A percentile compares a stretch with the other conserved stretches of the same genome.
Evolutionary conservation across 2,797 vertebrate genomes (phyloP).

Genomic region (Diceros bicornis): DNA sequence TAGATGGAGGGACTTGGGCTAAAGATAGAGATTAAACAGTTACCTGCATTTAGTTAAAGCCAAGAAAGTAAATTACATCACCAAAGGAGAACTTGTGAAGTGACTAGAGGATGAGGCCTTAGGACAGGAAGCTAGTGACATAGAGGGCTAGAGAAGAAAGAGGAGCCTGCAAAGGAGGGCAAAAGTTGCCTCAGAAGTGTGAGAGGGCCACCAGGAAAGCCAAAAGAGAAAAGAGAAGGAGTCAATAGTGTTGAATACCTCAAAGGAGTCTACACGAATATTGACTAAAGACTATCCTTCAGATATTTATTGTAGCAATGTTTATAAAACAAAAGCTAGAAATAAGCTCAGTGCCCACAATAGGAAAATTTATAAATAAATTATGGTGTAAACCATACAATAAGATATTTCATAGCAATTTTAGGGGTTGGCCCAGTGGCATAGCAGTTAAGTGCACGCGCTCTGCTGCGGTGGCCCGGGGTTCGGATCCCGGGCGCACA

Average conservation of each 20-base stretch:
- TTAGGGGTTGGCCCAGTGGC: not conserved
- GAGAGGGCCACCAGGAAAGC: not conserved
- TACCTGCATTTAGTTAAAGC: not conserved
- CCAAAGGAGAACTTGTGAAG: not conserved
- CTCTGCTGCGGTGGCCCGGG: too few species aligned
- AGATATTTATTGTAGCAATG: not conserved
- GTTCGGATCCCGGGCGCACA: too few species aligned
- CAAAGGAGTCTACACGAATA: not conserved
- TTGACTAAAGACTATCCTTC: not conserved
- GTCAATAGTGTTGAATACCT: not conserved
- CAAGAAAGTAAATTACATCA: not conserved
- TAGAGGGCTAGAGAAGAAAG: not conserved
- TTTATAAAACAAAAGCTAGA: conserved; percentile 9
- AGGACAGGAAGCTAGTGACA: not conserved
- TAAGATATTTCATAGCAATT: not conserved
- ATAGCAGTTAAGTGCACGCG: too few species aligned
- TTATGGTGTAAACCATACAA: not conserved
- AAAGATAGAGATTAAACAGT: not conserved
- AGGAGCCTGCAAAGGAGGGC: not conserved
- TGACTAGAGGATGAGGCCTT: not conserved
- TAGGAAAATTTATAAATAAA: not conserved
- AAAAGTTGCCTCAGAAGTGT: not conserved
- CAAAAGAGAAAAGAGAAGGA: not conserved
- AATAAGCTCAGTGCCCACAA: not conserved
- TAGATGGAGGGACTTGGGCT: not conserved